Percentiles rank a stretch among this genome's conserved stretches.
These are phyloP conservation scores for Hirundo rustica DNA, from an alignment of 2,797 vertebrate species.

Conservation along the genomic window DNA sequence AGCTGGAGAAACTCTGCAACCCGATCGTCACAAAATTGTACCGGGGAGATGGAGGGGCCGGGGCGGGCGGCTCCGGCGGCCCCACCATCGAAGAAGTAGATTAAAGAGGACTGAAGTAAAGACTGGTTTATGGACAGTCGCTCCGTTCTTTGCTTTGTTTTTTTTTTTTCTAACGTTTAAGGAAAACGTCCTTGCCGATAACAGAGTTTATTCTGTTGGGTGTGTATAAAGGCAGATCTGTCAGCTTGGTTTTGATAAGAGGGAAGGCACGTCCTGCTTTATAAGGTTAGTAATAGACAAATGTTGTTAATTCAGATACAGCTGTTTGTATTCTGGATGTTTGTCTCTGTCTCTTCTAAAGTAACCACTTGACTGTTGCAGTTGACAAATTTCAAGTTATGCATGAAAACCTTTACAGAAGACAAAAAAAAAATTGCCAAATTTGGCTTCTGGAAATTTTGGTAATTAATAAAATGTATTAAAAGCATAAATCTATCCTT, in stretches of 20 bases:
- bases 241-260: slow-evolving; percentile 68
- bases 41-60: slow-evolving; percentile 75
- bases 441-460: slow-evolving; percentile 59
- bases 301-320: slow-evolving; percentile 59
- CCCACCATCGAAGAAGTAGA: slow-evolving; percentile 93
- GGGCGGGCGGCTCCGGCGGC: slow-evolving; percentile 74
- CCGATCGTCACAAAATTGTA: slow-evolving; percentile 82
- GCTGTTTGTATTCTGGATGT: slow-evolving; percentile 55
- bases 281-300: slow-evolving; percentile 69
- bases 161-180: slow-evolving; percentile 64
- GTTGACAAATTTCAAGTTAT: slow-evolving; percentile 69
- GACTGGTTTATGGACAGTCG: slow-evolving; percentile 63
- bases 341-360: slow-evolving; percentile 59
- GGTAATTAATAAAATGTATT: slow-evolving; percentile 65
- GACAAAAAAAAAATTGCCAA: neutral
- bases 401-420: slow-evolving; percentile 52
- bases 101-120: slow-evolving; percentile 63
- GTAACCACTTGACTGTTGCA: slow-evolving; percentile 61
- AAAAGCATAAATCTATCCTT: slow-evolving; percentile 54
- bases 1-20: slow-evolving; percentile 90
- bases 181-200: slow-evolving; percentile 65
- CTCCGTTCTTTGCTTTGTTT: slow-evolving; percentile 35
- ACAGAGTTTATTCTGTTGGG: slow-evolving; percentile 67
- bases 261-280: slow-evolving; percentile 64
- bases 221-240: slow-evolving; percentile 62